phyloP scores from a whole-genome alignment of 2,888 invertebrate genomes.

The Hipparchia semele region DNA sequence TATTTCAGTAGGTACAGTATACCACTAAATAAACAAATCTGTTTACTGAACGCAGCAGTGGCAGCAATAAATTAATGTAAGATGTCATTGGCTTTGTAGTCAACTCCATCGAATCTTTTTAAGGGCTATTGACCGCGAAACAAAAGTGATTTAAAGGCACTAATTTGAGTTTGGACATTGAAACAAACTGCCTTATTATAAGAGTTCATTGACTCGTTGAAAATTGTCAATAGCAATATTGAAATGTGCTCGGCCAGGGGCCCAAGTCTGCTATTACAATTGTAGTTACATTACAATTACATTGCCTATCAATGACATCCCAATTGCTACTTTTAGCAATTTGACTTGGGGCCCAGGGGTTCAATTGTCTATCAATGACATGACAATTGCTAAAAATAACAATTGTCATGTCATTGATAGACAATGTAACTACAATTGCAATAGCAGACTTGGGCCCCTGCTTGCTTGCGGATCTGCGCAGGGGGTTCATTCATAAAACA shows the following conservation, averaged over 20 bases:
- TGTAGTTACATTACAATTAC: too few species aligned
- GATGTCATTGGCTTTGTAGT: constrained; percentile 35
- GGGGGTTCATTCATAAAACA: constrained; percentile 62
- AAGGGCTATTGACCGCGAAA: constrained; percentile 36
- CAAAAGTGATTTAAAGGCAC: constrained; percentile 29
- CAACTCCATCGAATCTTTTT: constrained; percentile 34
- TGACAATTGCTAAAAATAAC: too few species aligned
- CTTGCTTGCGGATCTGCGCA: constrained; percentile 68
- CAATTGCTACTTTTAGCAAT: too few species aligned
- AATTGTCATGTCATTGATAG: too few species aligned
- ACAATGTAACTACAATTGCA: too few species aligned
- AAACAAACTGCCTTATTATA: constrained; percentile 28
- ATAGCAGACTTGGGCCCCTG: too few species aligned
- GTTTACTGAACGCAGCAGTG: constrained; percentile 41
- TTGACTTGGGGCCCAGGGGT: too few species aligned
- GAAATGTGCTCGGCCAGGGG: constrained; percentile 56
- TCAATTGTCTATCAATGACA: too few species aligned
- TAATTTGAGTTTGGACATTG: constrained; percentile 28
- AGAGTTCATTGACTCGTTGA: constrained; percentile 67
- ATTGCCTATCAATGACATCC: too few species aligned
- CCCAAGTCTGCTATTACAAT: too few species aligned
- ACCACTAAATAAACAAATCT: not conserved
- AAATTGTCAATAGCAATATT: constrained; percentile 73
- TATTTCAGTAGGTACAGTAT: not conserved
- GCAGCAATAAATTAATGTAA: constrained; percentile 35